Evolutionary conservation across 2,888 invertebrate genomes (phyloP).

Genomic region (Pandemis cinnamomeana): DNA sequence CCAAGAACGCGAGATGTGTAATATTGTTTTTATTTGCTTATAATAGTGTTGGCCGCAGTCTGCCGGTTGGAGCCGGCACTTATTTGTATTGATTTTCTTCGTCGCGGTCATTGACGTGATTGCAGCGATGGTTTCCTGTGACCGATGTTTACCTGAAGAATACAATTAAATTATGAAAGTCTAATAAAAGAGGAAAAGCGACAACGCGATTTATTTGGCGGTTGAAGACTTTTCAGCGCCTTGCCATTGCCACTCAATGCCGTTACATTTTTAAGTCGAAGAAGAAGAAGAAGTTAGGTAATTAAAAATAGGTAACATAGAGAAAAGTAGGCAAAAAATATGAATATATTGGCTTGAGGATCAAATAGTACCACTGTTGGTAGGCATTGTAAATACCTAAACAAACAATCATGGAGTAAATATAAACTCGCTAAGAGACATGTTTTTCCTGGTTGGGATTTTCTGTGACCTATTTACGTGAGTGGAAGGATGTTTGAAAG

Average conservation of each 20-base stretch:
- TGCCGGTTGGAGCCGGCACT: slow-evolving; percentile 46
- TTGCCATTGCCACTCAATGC: too few relatives aligned
- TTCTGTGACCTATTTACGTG: neutral
- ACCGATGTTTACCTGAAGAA: neutral
- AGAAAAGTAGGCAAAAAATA: too few relatives aligned
- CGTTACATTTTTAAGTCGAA: too few relatives aligned
- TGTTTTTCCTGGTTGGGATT: neutral
- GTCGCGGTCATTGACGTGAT: slow-evolving; percentile 61
- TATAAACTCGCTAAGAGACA: neutral
- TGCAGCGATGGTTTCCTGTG: slow-evolving; percentile 50
- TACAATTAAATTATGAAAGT: neutral
- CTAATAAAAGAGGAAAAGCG: neutral
- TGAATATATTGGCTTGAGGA: too few relatives aligned
- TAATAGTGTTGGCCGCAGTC: neutral
- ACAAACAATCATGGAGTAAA: neutral
- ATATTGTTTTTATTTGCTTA: slow-evolving; percentile 2
- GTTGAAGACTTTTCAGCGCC: too few relatives aligned
- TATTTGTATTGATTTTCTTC: slow-evolving; percentile 76
- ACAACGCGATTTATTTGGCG: neutral
- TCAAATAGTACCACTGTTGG: too few relatives aligned
- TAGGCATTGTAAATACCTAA: neutral
- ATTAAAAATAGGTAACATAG: too few relatives aligned
- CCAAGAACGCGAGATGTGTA: slow-evolving; percentile 46
- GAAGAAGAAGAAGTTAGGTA: too few relatives aligned
- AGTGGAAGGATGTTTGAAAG: neutral